Percentiles rank a stretch among this genome's conserved stretches.
Evolutionary conservation across 2,797 vertebrate genomes (phyloP).

Genomic region (Myotis findleyi): DNA sequence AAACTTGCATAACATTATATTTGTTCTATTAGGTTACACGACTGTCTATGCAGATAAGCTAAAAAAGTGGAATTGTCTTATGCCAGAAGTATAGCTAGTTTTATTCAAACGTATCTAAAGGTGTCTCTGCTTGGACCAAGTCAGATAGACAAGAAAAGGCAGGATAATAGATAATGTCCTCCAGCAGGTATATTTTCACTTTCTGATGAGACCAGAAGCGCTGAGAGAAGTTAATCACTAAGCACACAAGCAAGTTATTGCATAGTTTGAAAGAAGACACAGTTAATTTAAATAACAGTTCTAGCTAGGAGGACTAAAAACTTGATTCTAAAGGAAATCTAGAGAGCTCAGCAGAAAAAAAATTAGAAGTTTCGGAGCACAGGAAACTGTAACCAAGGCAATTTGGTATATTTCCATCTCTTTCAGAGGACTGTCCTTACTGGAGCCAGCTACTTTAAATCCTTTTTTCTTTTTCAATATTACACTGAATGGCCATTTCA

Average conservation of each 20-base stretch:
- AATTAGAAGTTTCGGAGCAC: neutral
- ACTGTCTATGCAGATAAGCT: neutral
- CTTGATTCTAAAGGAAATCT: slow-evolving; percentile 55
- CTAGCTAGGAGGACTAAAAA: neutral
- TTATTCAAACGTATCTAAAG: slow-evolving; percentile 11
- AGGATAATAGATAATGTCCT: neutral
- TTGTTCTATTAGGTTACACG: neutral
- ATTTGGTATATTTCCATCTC: neutral
- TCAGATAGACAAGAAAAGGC: neutral
- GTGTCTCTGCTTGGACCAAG: neutral
- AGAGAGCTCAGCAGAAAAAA: neutral
- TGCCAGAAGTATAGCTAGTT: neutral
- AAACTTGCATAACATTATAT: neutral
- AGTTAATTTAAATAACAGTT: slow-evolving; percentile 18
- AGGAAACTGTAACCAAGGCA: neutral
- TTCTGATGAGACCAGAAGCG: slow-evolving; percentile 21
- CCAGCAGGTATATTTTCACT: slow-evolving; percentile 25
- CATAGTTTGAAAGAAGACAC: slow-evolving; percentile 44
- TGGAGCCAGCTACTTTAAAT: neutral
- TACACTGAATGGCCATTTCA: neutral
- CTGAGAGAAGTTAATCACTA: neutral
- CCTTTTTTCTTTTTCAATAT: neutral
- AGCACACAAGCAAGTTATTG: neutral
- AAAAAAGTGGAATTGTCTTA: neutral
- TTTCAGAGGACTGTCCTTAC: neutral